A percentile compares a stretch with the other conserved stretches of the same genome.
phyloP scores from a whole-genome alignment of 2,797 vertebrate species.

The Balearica regulorum region DNA sequence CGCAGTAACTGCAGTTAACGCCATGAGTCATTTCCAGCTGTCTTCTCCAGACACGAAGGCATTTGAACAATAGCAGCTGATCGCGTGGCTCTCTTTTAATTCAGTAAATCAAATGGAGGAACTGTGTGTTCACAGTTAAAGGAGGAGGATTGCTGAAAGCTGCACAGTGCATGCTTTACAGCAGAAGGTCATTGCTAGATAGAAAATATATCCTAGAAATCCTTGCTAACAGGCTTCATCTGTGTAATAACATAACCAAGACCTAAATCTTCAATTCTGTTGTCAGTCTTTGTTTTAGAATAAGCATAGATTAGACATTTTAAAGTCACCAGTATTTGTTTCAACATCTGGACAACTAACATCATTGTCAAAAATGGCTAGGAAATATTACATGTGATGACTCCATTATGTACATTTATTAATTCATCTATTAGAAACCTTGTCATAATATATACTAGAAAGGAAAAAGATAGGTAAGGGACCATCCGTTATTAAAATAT shows the following conservation, averaged over 20 bases:
- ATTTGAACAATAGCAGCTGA: constrained; percentile 59
- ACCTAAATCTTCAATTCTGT: background rate
- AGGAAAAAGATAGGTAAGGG: background rate
- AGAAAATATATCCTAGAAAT: constrained; percentile 6
- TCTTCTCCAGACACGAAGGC: constrained; percentile 45
- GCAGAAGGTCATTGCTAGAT: background rate
- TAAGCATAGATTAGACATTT: background rate
- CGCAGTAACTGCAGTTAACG: background rate
- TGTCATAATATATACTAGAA: background rate
- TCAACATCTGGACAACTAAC: background rate
- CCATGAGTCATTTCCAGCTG: constrained; percentile 57
- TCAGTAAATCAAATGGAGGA: constrained; percentile 31
- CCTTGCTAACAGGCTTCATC: background rate
- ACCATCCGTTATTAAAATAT: background rate
- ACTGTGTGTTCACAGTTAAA: background rate
- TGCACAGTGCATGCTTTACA: background rate
- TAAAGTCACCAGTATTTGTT: background rate
- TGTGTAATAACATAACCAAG: background rate
- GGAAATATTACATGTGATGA: background rate
- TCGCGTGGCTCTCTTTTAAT: constrained; percentile 19
- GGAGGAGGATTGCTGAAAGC: background rate
- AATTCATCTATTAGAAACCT: background rate
- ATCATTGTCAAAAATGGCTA: background rate
- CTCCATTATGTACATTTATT: background rate
- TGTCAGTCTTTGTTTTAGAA: background rate